A percentile compares a stretch with the other conserved stretches of the same genome.
phyloP scores from a whole-genome alignment of 2,113 vertebrate genomes.

The Rhagologus leucostigma region DNA sequence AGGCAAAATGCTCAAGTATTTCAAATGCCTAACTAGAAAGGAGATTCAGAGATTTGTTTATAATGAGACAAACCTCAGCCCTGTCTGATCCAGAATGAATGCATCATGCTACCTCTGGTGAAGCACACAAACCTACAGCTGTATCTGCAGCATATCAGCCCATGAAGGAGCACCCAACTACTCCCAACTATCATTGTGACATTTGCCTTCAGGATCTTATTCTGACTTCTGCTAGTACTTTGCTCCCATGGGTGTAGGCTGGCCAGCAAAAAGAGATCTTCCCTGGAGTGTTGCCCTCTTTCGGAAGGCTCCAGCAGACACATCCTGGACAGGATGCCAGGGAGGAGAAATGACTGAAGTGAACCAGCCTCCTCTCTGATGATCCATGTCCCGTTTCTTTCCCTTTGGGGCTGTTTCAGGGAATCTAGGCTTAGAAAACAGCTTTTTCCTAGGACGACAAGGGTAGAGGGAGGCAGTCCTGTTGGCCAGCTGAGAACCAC shows the following conservation, averaged over 20 bases:
- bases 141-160: neutral
- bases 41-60: neutral
- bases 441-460: neutral
- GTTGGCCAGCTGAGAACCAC: neutral
- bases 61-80: neutral
- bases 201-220: neutral
- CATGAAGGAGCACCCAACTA: neutral
- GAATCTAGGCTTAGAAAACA: neutral
- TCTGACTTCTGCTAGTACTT: neutral
- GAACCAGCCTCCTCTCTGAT: neutral
- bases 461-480: neutral
- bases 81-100: neutral
- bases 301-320: neutral
- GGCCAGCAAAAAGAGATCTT: neutral
- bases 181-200: neutral
- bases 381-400: neutral
- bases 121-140: neutral
- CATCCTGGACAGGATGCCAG: neutral
- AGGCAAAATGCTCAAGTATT: neutral
- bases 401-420: neutral
- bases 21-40: neutral
- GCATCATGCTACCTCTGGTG: neutral
- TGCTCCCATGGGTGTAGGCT: accelerated
- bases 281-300: neutral
- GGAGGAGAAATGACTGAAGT: neutral